Conservation (phyloP, 2,113 vertebrate genomes). For the Anolis sagrei region DNA sequence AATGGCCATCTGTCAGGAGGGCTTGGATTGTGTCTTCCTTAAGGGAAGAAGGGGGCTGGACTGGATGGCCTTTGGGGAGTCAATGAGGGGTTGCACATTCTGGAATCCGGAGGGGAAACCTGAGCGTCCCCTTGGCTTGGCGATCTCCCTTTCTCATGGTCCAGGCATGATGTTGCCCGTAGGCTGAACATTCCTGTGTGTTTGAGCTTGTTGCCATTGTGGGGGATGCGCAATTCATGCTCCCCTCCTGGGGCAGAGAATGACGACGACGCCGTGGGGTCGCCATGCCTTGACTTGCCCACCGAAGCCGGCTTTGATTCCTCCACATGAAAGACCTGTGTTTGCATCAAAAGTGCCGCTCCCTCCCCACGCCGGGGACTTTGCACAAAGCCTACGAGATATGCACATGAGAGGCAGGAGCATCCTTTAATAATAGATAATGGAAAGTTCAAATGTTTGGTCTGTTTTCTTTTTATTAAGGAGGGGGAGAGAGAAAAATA, state of each 20-base stretch:
- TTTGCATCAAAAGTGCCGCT: not conserved
- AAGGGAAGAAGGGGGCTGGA: too few relatives aligned
- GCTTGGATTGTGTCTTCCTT: too few relatives aligned
- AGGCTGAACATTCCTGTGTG: not conserved
- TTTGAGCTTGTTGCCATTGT: not conserved
- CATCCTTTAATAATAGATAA: constrained; percentile 27
- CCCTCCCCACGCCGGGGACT: not conserved
- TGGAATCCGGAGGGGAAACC: not conserved
- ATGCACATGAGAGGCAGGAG: not conserved
- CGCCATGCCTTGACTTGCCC: not conserved
- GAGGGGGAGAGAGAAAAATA: not conserved
- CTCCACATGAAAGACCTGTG: not conserved
- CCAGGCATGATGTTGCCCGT: not conserved
- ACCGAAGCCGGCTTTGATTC: not conserved
- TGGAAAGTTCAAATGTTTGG: constrained; percentile 2
- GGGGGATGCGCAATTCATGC: not conserved
- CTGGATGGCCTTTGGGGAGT: rapidly evolving
- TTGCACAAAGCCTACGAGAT: not conserved
- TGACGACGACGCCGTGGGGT: not conserved
- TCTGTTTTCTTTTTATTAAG: not conserved
- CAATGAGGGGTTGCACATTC: not conserved
- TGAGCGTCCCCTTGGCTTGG: constrained; percentile 19
- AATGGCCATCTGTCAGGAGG: too few relatives aligned
- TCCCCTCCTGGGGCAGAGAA: not conserved
- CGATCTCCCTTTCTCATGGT: not conserved